Base-by-base conservation (phyloP, 1,140 invertebrate species). In the Oryctes rhinoceros region DNA sequence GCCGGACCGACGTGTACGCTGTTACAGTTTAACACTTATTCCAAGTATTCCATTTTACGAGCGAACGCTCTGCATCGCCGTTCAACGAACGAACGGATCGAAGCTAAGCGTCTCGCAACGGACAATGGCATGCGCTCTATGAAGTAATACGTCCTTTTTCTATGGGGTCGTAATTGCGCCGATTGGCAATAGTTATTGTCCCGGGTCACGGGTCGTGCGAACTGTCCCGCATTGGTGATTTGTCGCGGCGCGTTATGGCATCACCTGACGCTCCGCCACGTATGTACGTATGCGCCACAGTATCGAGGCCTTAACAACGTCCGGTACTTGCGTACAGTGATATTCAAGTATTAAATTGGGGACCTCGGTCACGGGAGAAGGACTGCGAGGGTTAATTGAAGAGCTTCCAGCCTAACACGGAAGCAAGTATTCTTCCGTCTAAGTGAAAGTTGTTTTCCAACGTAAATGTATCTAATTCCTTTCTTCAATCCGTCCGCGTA, bases 141-240 rank as follows among this genome's bases (percentile, higher is more conserved):
- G 81, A 80, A 79, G 80, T 80, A 83, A 83, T 81, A 83, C 76
- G 82, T 80, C 81, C 80, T 65, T 37, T 53, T 81, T 65, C 80
- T 59, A 82, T 81, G 79, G 80, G 78, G 81, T 53, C 76, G 83
- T 86, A 86, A 86, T 86, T 85, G 85, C 84, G 74, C 65, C 83
- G 83, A 86, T 86, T 86, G 84, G 85, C 79, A 83, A 86, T 85
- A 84, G 84, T 85, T 86, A 86, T 86, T 86, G 84, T 85, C 80
- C 74, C 81, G 80, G 84, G 85, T 86, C 84, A 85, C 47, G 82
- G 84, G 86, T 86, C 86, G 86, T 86, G 86, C 82, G 86, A 86
- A 86, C 85, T 86, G 86, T 86, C 86, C 84, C 81, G 84, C 78
- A 76, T 59, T 80, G 76, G 83, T 86, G 84, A 86, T 86, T 86